These are phyloP conservation scores for Chloebia gouldiae DNA, from an alignment of 2,113 vertebrate species.

Conservation along the genomic window DNA sequence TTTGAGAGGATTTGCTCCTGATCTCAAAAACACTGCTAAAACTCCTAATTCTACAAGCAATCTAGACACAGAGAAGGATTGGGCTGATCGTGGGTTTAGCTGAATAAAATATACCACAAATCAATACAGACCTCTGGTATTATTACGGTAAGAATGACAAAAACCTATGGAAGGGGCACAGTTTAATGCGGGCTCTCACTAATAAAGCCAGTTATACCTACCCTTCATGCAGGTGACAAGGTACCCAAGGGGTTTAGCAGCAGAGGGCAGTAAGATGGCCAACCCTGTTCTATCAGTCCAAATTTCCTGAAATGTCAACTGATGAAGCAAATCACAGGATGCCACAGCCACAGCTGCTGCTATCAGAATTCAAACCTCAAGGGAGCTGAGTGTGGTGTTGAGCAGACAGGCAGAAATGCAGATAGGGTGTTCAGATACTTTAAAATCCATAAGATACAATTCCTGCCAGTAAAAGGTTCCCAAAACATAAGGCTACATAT, in stretches of 20 bases:
- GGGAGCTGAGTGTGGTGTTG: neutral
- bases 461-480: neutral
- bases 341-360: neutral
- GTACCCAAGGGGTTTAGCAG: neutral
- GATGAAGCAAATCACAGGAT: neutral
- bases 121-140: neutral
- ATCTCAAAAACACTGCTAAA: neutral
- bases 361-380: neutral
- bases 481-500: neutral
- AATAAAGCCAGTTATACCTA: neutral
- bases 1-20: neutral
- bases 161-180: neutral
- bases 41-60: neutral
- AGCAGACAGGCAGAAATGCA: slow-evolving; percentile 3
- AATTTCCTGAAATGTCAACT: neutral
- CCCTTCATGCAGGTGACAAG: neutral
- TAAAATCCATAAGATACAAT: neutral
- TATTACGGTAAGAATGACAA: neutral
- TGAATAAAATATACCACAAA: neutral
- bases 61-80: neutral
- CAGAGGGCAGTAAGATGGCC: neutral
- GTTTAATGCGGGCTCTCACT: neutral
- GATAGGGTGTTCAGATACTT: neutral
- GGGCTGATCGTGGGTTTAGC: neutral
- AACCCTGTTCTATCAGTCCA: neutral